Conservation (phyloP, 2,888 invertebrate genomes). For the Phengaris alcon region DNA sequence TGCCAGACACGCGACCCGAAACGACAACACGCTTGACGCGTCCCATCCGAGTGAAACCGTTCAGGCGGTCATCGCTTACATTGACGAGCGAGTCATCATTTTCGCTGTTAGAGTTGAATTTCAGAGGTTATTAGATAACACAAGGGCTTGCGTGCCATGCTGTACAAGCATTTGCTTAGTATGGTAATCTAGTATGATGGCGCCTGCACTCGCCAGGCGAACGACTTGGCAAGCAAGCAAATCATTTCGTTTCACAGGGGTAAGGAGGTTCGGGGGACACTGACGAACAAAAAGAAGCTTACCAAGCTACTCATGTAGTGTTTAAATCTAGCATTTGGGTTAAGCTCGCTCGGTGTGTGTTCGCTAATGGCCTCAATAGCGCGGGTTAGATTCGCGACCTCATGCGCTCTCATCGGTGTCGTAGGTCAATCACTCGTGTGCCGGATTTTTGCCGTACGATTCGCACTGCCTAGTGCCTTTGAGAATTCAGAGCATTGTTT, state of each 20-base stretch:
- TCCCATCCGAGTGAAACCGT: background rate
- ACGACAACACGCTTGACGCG: background rate
- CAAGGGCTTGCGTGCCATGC: too few species aligned
- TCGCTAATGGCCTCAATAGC: slow-evolving; percentile 1
- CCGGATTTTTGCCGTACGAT: background rate
- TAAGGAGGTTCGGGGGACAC: too few species aligned
- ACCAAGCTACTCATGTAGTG: too few species aligned
- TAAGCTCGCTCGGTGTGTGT: background rate
- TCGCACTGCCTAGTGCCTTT: background rate
- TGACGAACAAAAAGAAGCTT: too few species aligned
- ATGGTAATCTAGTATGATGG: too few species aligned
- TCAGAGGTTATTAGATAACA: too few species aligned
- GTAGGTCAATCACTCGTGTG: slow-evolving; percentile 8
- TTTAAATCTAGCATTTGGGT: background rate
- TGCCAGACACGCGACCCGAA: background rate
- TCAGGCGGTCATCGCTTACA: too few species aligned
- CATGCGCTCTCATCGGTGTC: slow-evolving; percentile 16
- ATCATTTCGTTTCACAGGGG: too few species aligned
- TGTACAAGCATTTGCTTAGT: too few species aligned
- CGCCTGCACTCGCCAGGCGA: too few species aligned
- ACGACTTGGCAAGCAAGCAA: too few species aligned
- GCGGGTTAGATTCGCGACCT: background rate
- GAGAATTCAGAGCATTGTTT: slow-evolving; percentile 2
- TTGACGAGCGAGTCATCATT: background rate
- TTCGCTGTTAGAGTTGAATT: background rate